Evolutionary conservation across 1,140 invertebrate species (phyloP), one percentile per base, ranked within the genome.

Genomic region (Cydia fagiglandana): DNA sequence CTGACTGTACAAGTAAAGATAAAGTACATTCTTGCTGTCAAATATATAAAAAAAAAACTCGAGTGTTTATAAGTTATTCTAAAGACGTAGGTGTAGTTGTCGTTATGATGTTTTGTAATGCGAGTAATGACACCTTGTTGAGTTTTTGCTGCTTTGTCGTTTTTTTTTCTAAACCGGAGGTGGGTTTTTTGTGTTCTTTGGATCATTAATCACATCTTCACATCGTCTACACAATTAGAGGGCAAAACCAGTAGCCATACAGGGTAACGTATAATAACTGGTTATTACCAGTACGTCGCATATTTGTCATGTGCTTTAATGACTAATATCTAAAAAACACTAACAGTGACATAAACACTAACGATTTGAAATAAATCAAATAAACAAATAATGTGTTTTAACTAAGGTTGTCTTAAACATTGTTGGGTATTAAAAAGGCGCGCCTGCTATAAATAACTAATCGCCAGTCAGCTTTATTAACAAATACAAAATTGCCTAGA

Each of bases 61-160:
- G 7, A 24, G 56, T 61, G 17, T 61, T 24, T 61, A 61, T 61
- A 61, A 61, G 20, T 61, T 20, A 20, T 24, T n/a, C 56, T 0
- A 61, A 53, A 61, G 7, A 61, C 56, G 56, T 61, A 12, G 56
- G 56, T 61, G 56, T 61, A 61, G 17, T 20, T 61, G 56, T 17
- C n/a, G 53, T 61, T 61, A 61, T 24, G 56, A 12, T 12, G 7
- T 53, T 53, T 53, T 53, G 50, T 15, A 53, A 53, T n/a, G 50
- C 50, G 50, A 53, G 50, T 53, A 53, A 53, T 53, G 50, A 53
- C 50, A 53, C 15, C 50, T 61, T 61, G 20, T 61, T 61, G 20
- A 24, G 17, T 61, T 61, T 61, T 61, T 61, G 56, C 56, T 61
- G 17, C 56, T 61, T 20, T 12, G 56, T 61, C 7, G 20, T 61